phyloP scores from a whole-genome alignment of 2,888 invertebrate species.

The Cerastis rubricosa region DNA sequence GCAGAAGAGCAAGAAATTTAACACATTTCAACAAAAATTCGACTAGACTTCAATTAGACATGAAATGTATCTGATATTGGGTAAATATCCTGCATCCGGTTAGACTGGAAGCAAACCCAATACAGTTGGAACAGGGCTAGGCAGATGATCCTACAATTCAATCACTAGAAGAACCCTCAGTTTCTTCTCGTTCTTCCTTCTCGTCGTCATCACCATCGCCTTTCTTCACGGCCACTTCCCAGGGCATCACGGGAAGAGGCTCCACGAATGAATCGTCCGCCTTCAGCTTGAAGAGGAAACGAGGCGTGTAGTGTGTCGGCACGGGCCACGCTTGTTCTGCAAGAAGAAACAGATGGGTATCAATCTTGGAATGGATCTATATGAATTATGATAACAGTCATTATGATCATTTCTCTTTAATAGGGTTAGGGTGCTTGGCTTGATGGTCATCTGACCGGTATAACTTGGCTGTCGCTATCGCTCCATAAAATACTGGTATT shows the following conservation, averaged over 20 bases:
- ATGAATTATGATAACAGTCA: neutral
- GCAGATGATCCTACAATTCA: conserved; percentile 60
- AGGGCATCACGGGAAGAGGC: conserved; percentile 87
- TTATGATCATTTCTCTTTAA: neutral
- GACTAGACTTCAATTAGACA: conserved; percentile 60
- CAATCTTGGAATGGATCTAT: neutral
- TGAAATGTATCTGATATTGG: neutral
- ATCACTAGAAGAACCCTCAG: conserved; percentile 78
- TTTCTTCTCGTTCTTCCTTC: conserved; percentile 71
- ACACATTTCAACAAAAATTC: conserved; percentile 35
- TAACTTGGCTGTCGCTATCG: neutral
- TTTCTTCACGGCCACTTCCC: conserved; percentile 81
- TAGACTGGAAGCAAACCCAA: neutral
- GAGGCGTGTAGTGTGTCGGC: conserved; percentile 85
- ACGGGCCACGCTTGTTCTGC: conserved; percentile 86
- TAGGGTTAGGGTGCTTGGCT: neutral
- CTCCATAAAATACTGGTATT: neutral
- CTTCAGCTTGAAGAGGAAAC: conserved; percentile 84
- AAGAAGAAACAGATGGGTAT: conserved; percentile 11
- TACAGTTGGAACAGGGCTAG: neutral
- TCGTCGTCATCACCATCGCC: conserved; percentile 77
- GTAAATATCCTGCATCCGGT: neutral
- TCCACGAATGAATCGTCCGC: conserved; percentile 87
- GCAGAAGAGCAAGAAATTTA: conserved; percentile 6
- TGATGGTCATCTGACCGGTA: neutral